Base-by-base conservation (phyloP, 2,888 invertebrate genomes). In the Ophion obscuratus region DNA sequence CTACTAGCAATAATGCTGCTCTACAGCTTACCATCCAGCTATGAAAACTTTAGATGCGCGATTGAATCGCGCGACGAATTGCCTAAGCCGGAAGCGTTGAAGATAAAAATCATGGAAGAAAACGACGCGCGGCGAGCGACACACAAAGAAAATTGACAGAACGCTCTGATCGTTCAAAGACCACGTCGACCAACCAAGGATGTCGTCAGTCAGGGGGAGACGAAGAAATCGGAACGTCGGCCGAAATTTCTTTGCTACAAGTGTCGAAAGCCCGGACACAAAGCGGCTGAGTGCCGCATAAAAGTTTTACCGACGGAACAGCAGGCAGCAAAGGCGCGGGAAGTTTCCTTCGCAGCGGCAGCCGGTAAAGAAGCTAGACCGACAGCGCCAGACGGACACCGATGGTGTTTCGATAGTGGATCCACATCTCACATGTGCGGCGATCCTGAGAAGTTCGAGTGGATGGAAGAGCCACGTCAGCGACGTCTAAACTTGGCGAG, bases 21-120 rank as follows among this genome's bases (percentile, higher is more conserved):
- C 5, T 86, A 88, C 24, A 87, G 86, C 27, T 70, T 89, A 9
- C 87, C 88, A 14, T 59, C 71, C n/a, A 87, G 83, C 10, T 90
- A 73, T 27, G 89, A 88, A 4, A 86, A 88, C 53, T 89, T 90
- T 68, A 24, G 24, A 24, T 24, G 24, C 24, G 24, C n/a, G n/a
- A n/a, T n/a, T n/a, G n/a, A n/a, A n/a, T n/a, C n/a, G n/a, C n/a
- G n/a, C 24, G 24, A 24, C 24, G 24, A 24, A 24, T 24, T 24
- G 70, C 88, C 88, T 0, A 64, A 74, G 2, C 59, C 87, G 5
- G 89, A 90, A 27, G 76, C 44, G 0, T 36, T 89, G 2, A 88
- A n/a, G 80, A 24, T 24, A 24, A 24, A 24, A 24, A 24, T 24
- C 24, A 24, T 24, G 24, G 24, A 24, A 0, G 24, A 87, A 20